Evolutionary conservation across 2,888 invertebrate genomes (phyloP), one percentile per base, ranked within the genome.

Genomic region (Cheilosia pagana): DNA sequence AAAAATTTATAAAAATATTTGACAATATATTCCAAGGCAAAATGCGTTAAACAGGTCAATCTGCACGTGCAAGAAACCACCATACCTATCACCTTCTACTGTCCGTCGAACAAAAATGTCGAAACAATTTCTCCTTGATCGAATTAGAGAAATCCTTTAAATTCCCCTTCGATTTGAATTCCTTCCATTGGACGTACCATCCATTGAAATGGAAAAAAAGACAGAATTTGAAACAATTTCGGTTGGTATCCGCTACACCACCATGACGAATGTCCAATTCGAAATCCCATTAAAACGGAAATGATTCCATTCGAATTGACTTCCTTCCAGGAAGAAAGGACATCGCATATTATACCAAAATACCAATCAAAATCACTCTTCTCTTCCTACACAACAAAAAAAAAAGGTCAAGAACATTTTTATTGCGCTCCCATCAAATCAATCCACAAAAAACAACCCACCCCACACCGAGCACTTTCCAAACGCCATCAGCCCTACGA

Each of bases 401-500:
- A 59, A 79, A 79, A 85, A 81, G 85, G 85, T 85, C 85, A 81
- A 76, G 70, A 85, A 67, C 85, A 71, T 81, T 81, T 81, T 81
- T 71, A 85, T 85, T 81, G 75, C 81, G 43, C 43, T 39, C n/a
- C 71, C 55, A 85, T 85, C 67, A 85, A 79, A 76, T 70, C 74
- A 74, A 79, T 70, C 23, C 53, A 21, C 48, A 53, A 72, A 60
- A 65, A 75, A 78, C 45, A 62, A 52, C 41, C 52, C 14, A 23
- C 35, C n/a, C 41, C 6, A 14, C 21, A 28, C 1, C 2, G 7
- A 48, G 45, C 53, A 28, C 67, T 41, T 62, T 65, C 68, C 59
- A 57, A n/a, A 60, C 70, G 60, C 6, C 48, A 28, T 45, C 12
- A 35, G 12, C 45, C 55, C 52, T 12, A 50, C 28, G 52, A 71